phyloP scores from a whole-genome alignment of 1,140 invertebrate genomes.

The Antheraea pernyi region DNA sequence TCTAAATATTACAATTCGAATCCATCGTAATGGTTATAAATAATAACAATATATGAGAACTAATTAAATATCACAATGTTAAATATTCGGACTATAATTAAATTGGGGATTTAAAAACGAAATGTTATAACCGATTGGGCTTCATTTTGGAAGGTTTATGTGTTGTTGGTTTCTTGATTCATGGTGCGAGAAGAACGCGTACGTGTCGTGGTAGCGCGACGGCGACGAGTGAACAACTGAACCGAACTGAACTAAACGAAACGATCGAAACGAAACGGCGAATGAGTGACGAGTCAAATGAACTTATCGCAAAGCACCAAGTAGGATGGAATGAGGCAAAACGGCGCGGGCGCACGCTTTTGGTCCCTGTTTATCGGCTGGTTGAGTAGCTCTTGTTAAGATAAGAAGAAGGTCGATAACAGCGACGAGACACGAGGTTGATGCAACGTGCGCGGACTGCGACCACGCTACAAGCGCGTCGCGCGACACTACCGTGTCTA shows the following conservation, averaged over 20 bases:
- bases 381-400: constrained; percentile 60
- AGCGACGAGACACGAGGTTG: constrained; percentile 28
- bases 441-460: constrained; percentile 31
- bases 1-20: constrained; percentile 67
- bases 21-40: constrained; percentile 69
- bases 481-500: constrained; percentile 29
- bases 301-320: constrained; percentile 60
- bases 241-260: constrained; percentile 21
- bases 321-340: constrained; percentile 69
- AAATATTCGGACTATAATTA: constrained; percentile 72
- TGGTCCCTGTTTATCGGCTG: constrained; percentile 70
- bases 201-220: constrained; percentile 62
- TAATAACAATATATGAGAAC: constrained; percentile 63
- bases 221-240: constrained; percentile 70
- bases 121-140: constrained; percentile 77
- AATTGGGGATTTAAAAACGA: constrained; percentile 59
- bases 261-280: constrained; percentile 25
- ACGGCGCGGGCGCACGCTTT: constrained; percentile 74
- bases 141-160: constrained; percentile 77
- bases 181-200: constrained; percentile 63
- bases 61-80: constrained; percentile 77
- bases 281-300: constrained; percentile 51
- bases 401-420: constrained; percentile 69
- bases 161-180: constrained; percentile 73
- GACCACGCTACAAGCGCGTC: constrained; percentile 25